Percentiles rank a stretch among this genome's conserved stretches.
phyloP scores from a whole-genome alignment of 1,140 invertebrate species.

The Lethocerus indicus region DNA sequence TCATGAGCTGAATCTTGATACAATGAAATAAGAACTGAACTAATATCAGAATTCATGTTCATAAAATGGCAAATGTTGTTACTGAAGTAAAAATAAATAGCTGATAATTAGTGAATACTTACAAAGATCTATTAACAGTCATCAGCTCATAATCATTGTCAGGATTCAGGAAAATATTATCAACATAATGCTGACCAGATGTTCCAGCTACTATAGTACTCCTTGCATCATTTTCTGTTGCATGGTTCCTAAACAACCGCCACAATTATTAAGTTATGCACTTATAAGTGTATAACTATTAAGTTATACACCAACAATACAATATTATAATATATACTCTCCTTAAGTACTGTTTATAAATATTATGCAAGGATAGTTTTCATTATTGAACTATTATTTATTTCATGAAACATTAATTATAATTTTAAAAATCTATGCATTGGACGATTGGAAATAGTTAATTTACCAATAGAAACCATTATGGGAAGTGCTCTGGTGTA shows the following conservation, averaged over 20 bases:
- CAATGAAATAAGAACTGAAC: no score
- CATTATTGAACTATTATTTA: no score
- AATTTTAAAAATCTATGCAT: no score
- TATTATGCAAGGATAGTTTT: no score
- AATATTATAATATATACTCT: background rate
- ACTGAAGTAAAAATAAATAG: slow-evolving; percentile 21
- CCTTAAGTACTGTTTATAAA: slow-evolving; percentile 7
- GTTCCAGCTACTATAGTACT: slow-evolving; percentile 85
- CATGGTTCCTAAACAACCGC: slow-evolving; percentile 51
- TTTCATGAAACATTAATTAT: no score
- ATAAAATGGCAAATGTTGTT: no score
- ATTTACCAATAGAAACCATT: slow-evolving; percentile 82
- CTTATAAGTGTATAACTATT: no score
- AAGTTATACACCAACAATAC: no score
- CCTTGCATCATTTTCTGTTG: slow-evolving; percentile 56
- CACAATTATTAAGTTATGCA: no score
- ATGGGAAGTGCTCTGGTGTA: slow-evolving; percentile 77
- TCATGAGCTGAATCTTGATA: slow-evolving; percentile 22
- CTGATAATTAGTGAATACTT: slow-evolving; percentile 31
- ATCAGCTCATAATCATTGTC: slow-evolving; percentile 95
- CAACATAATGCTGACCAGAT: slow-evolving; percentile 81
- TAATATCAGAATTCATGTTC: no score
- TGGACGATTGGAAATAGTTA: no score
- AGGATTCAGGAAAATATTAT: slow-evolving; percentile 93
- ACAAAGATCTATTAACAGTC: slow-evolving; percentile 78